A percentile compares a stretch with the other conserved stretches of the same genome.
Evolutionary conservation across 2,113 vertebrate species (phyloP).

Genomic region (Aspidoscelis tigris): DNA sequence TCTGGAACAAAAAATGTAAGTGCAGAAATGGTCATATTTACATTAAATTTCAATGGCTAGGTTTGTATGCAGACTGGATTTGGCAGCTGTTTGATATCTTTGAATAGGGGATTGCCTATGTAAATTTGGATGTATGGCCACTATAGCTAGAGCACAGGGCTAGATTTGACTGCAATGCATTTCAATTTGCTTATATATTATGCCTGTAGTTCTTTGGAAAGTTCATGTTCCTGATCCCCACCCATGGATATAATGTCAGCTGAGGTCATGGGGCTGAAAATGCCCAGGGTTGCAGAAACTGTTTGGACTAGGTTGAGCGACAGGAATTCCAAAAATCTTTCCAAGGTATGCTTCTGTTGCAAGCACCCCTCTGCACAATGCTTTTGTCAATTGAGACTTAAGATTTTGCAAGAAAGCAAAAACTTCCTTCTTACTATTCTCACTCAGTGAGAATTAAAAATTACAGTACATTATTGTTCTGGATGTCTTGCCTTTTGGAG

Average conservation of each 20-base stretch:
- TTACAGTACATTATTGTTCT: neutral
- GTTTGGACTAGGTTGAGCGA: neutral
- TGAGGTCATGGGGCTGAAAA: neutral
- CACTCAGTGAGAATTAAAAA: constrained; percentile 1
- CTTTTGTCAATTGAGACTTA: constrained; percentile 22
- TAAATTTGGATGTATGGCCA: neutral
- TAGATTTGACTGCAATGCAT: neutral
- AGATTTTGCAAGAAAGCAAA: constrained; percentile 5
- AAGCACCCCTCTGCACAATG: constrained; percentile 13
- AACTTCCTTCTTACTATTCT: neutral
- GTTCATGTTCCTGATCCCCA: neutral
- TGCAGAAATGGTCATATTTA: too few species aligned
- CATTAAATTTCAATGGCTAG: too few species aligned
- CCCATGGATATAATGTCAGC: neutral
- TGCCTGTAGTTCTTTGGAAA: neutral
- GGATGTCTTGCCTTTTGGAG: neutral
- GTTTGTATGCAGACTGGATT: too few species aligned
- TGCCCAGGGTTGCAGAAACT: neutral
- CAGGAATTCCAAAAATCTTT: neutral
- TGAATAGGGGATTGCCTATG: too few species aligned
- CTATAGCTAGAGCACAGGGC: neutral
- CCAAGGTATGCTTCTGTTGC: neutral
- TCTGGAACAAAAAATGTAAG: too few species aligned
- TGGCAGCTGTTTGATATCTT: too few species aligned
- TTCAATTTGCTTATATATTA: neutral